Conservation (phyloP, 2,797 vertebrate species). For the Amblyraja radiata region DNA sequence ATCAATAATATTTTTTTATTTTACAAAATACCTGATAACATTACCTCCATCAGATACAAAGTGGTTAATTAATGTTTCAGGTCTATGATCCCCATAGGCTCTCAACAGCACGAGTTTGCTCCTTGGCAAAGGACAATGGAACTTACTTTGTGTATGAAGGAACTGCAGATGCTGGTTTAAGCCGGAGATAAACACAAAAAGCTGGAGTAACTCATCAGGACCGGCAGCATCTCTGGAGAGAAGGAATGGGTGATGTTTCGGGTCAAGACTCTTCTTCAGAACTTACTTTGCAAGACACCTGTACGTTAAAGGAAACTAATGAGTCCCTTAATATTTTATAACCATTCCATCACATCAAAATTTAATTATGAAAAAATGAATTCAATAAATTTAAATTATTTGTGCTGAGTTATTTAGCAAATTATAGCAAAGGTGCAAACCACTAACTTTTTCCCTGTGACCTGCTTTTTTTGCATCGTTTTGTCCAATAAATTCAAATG, state of each 20-base stretch:
- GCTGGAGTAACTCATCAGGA: too few species aligned
- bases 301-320: neutral
- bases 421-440: neutral
- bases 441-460: neutral
- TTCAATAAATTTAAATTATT: neutral
- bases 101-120: neutral
- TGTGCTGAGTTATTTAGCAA: neutral
- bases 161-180: too few species aligned
- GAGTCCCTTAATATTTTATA: neutral
- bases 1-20: neutral
- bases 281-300: neutral
- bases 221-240: too few species aligned
- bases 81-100: neutral
- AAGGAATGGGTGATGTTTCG: too few species aligned
- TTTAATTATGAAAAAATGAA: neutral
- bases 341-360: neutral
- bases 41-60: neutral
- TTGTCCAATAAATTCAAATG: neutral
- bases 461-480: neutral
- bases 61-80: neutral
- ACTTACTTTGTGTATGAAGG: too few species aligned
- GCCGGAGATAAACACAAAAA: too few species aligned
- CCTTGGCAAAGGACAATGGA: neutral
- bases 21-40: neutral
- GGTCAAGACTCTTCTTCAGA: too few species aligned